phyloP scores from a whole-genome alignment of 2,113 vertebrate genomes.

The Pteropus alecto region DNA sequence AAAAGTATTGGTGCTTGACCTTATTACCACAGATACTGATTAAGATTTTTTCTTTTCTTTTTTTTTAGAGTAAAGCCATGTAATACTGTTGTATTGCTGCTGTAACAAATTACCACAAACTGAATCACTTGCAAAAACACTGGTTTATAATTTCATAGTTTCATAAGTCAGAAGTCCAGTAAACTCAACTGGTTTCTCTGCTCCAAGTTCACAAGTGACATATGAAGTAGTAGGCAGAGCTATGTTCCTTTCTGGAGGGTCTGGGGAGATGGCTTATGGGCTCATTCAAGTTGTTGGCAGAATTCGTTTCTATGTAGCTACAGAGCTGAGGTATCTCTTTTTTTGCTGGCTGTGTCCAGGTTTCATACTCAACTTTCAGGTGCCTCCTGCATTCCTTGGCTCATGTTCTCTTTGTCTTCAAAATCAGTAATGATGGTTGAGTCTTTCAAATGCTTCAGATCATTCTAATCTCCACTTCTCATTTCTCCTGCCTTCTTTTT shows the following conservation, averaged over 20 bases:
- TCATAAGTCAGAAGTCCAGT: neutral
- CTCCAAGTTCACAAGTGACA: neutral
- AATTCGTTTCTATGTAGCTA: neutral
- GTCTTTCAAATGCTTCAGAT: neutral
- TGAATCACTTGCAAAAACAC: neutral
- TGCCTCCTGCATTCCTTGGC: neutral
- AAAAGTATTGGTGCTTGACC: neutral
- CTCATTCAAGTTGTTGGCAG: neutral
- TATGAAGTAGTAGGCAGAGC: neutral
- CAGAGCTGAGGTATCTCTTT: neutral
- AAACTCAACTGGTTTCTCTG: neutral
- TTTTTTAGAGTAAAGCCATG: neutral
- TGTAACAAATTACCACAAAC: neutral
- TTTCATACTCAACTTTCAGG: neutral
- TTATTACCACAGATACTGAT: neutral
- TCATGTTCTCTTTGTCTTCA: neutral
- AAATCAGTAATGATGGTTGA: neutral
- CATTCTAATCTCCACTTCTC: neutral
- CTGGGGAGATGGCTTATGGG: neutral
- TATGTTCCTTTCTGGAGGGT: neutral
- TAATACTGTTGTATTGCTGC: neutral
- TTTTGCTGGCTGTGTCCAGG: neutral
- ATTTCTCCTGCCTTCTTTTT: neutral
- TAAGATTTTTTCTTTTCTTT: neutral
- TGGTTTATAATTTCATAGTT: neutral